Evolutionary conservation across 2,888 invertebrate genomes (phyloP), one percentile per base, ranked within the genome.

Genomic region (Nemurella pictetii): DNA sequence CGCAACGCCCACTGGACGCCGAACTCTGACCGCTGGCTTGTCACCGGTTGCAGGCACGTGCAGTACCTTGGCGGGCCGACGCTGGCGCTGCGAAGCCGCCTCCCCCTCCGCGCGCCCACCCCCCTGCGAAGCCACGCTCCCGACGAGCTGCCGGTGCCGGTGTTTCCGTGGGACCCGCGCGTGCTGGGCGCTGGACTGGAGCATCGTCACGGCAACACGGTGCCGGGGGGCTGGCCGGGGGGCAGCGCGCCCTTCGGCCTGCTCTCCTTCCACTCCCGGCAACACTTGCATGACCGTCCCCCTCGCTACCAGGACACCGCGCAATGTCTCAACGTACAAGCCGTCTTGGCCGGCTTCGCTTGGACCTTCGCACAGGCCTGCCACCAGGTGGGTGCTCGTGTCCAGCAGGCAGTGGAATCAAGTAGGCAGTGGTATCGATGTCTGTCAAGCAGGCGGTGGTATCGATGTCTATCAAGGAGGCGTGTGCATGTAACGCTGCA

Each of bases 151-250:
- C 90, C 92, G 85, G 91, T 96, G 74, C 93, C 94, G 0, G 90
- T 91, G 30, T 94, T 92, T 87, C 90, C 91, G 80, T 92, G 92
- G 89, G 92, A 94, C 88, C 95, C 97, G 0, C 90, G 92, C 87
- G 91, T 91, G 84, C 89, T 94, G 84, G 95, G 95, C 5, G 94
- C 94, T 87, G 87, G 86, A 30, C 90, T 89, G 73, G 91, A 92
- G 80, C 89, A 93, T 88, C 91, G 93, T 87, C 94, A 94, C 90
- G 94, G 94, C 2, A 94, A 95, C 27, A 95, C 94, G 90, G 93
- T 96, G 88, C 96, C 97, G 89, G 96, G 96, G 27, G 95, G 94
- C 90, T 97, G 97, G 97, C 95, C 96, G 26, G 96, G 96, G 15
- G 96, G 96, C 89, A 88, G 90, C 75, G 92, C 93, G 89, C 95